Evolutionary conservation across 2,797 vertebrate species (phyloP), one percentile per base, ranked within the genome.

Genomic region (Leuciscus waleckii): DNA sequence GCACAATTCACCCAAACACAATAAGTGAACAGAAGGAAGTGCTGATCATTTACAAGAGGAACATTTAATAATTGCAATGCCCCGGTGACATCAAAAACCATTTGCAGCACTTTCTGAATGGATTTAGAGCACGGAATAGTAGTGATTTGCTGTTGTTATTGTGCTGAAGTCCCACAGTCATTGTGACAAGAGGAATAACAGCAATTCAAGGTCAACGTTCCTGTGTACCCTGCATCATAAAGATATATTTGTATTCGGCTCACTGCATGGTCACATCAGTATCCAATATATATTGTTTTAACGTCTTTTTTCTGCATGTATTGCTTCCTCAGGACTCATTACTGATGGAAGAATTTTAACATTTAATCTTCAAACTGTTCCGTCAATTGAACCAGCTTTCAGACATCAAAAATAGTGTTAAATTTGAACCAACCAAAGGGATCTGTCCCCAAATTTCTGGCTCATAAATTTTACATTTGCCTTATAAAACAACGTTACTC

Each of bases 371-470:
- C 29, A 32, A 37, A 58, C 1, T 17, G 19, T 54, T 54, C 32
- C 21, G 39, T 76, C 13, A 39, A n/a, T 1, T 58, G 74, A 58
- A 39, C 29, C 14, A 32, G 21, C 19, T 19, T 74, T 49, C 7
- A 37, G n/a, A 14, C 19, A 41, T 58, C 17, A 32, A 29, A 58
- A 29, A 14, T 32, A 4, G 37, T 68, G 19, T n/a, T 56, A 14
- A 49, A 69, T 29, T 81, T 51, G 21, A n/a, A 58, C 32, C 46
- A 58, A 43, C 37, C 26, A 71, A 81, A 70, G 35, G 51, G 39
- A 32, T 51, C 23, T 39, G 65, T 54, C 19, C 17, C 51, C n/a
- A 71, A 56, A 70, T 29, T 10, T 37, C 13, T 35, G 17, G 5
- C 39, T 37, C 16, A 51, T 56, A 7, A 26, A 9, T 73, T 56